Percentiles rank a stretch among this genome's conserved stretches.
These are phyloP conservation scores for Gymnoscopelus braueri DNA, from an alignment of 2,797 vertebrate genomes.

Conservation along the genomic window DNA sequence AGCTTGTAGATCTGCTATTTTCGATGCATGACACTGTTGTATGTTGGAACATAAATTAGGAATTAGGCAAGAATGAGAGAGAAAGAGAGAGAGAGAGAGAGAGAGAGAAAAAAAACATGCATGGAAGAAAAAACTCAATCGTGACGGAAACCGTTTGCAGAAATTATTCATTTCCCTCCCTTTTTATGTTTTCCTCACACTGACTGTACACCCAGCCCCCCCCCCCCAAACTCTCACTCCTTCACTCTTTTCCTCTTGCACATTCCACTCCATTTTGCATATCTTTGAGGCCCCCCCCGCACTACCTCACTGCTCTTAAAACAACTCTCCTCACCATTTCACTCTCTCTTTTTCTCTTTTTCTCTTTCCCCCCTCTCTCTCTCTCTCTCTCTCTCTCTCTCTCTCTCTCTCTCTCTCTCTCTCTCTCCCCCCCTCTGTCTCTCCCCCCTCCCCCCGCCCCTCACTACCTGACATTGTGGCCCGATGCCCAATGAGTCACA, in stretches of 20 bases:
- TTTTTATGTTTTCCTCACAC: constrained; percentile 79
- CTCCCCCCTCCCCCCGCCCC: constrained; percentile 57
- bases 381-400: constrained; percentile 44
- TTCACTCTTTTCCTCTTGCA: constrained; percentile 69
- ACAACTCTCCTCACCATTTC: constrained; percentile 58
- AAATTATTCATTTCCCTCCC: constrained; percentile 81
- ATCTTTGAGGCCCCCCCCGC: constrained; percentile 57
- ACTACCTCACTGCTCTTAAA: constrained; percentile 67
- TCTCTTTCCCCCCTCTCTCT: constrained; percentile 34
- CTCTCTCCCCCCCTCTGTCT: constrained; percentile 23
- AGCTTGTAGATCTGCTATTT: too few species aligned
- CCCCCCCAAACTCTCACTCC: constrained; percentile 57
- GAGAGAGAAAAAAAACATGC: constrained; percentile 11
- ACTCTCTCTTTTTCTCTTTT: constrained; percentile 7
- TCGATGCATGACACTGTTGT: too few species aligned
- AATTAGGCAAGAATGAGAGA: background rate
- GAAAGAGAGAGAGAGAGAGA: background rate
- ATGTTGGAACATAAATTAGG: too few species aligned
- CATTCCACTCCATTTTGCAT: constrained; percentile 76
- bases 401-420: constrained; percentile 10
- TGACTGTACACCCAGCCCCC: constrained; percentile 70
- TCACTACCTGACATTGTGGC: constrained; percentile 82
- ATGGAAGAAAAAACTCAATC: constrained; percentile 47
- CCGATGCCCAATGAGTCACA: constrained; percentile 83
- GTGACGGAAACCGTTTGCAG: constrained; percentile 76